Conservation (phyloP, 1,140 invertebrate species). For the Mya arenaria region DNA sequence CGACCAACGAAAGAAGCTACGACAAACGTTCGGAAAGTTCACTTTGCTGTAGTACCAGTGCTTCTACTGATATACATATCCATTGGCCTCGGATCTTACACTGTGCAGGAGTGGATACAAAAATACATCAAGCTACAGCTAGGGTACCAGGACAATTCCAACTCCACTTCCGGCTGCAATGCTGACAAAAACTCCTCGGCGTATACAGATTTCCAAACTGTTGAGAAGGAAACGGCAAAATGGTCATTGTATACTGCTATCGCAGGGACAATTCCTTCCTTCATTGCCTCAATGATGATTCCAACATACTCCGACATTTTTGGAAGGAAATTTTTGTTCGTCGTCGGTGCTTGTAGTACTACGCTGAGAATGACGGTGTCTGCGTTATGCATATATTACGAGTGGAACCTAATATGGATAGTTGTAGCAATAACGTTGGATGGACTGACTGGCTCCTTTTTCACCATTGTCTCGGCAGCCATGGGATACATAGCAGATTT, state of each 20-base stretch:
- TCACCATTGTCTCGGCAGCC: background rate
- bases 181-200: background rate
- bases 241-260: slow-evolving; percentile 39
- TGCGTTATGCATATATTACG: slow-evolving; percentile 18
- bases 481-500: slow-evolving; percentile 44
- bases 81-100: background rate
- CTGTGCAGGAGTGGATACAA: slow-evolving; percentile 15
- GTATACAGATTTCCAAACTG: background rate
- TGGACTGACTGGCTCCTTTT: slow-evolving; percentile 2
- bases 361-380: background rate
- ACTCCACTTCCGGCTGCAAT: background rate
- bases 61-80: background rate
- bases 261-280: background rate
- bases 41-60: background rate
- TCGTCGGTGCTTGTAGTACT: background rate
- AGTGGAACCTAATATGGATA: slow-evolving; percentile 16
- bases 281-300: background rate
- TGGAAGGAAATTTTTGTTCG: slow-evolving; percentile 16
- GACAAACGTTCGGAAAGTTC: background rate
- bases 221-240: slow-evolving; percentile 32
- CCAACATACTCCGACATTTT: slow-evolving; percentile 22
- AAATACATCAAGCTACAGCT: background rate
- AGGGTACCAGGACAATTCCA: background rate
- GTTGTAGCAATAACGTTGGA: slow-evolving; percentile 1
- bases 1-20: too few species aligned